Percentiles rank a stretch among this genome's conserved stretches.
Conservation (phyloP, 1,140 invertebrate genomes). For the Ladona fulva region DNA sequence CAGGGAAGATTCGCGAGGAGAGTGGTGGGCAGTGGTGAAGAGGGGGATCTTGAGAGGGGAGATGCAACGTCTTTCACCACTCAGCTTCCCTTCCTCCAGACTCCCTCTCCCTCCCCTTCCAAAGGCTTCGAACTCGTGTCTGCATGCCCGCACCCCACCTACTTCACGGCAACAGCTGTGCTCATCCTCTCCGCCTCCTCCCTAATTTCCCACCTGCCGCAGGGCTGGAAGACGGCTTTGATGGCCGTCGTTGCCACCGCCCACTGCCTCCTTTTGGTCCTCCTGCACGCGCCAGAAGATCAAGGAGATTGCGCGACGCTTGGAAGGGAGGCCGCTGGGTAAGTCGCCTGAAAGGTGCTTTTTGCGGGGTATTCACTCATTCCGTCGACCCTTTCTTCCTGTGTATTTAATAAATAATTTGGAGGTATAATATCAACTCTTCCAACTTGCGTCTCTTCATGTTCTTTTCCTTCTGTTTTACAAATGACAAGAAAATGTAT, state of each 20-base stretch:
- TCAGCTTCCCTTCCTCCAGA: slow-evolving; percentile 16
- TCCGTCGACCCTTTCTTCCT: no score
- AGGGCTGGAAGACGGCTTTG: slow-evolving; percentile 55
- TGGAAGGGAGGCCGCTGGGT: background rate
- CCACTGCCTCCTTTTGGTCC: slow-evolving; percentile 39
- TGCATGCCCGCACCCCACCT: slow-evolving; percentile 58
- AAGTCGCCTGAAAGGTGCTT: background rate
- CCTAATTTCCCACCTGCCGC: slow-evolving; percentile 61
- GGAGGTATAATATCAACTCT: no score
- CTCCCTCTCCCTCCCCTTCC: slow-evolving; percentile 18
- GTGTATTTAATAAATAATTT: no score
- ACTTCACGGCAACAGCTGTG: slow-evolving; percentile 61
- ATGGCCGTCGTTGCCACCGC: slow-evolving; percentile 48
- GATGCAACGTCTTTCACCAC: slow-evolving; percentile 35
- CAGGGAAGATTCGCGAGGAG: slow-evolving; percentile 40
- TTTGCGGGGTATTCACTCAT: no score
- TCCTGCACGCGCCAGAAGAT: background rate
- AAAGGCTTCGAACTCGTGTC: slow-evolving; percentile 22
- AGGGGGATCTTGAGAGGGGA: slow-evolving; percentile 35
- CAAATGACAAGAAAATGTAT: background rate
- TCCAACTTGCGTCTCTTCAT: no score
- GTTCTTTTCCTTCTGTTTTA: no score
- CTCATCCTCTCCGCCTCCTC: slow-evolving; percentile 59
- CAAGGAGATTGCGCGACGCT: background rate
- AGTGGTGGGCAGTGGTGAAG: slow-evolving; percentile 33